These are phyloP conservation scores for Amiota communis DNA, from an alignment of 2,888 invertebrate species.

Conservation along the genomic window DNA sequence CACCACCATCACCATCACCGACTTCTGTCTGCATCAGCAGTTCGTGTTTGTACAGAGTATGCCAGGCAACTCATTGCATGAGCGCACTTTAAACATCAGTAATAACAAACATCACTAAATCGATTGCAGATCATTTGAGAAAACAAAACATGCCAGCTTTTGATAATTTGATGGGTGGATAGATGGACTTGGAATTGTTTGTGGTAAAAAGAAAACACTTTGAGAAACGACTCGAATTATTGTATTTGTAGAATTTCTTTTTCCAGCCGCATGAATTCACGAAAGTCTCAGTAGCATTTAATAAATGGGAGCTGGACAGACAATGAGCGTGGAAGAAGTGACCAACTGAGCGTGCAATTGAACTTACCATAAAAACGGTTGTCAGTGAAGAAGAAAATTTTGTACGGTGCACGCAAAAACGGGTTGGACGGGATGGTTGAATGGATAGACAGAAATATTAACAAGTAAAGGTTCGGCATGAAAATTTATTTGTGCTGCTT, in stretches of 20 bases:
- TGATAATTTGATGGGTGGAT: no score
- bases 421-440: background rate
- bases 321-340: slow-evolving; percentile 40
- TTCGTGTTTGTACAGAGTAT: no score
- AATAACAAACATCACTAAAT: no score
- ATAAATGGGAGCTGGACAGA: slow-evolving; percentile 10
- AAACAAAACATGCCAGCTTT: no score
- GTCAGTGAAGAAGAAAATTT: slow-evolving; percentile 69
- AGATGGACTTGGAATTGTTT: no score
- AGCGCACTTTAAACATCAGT: no score
- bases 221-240: no score
- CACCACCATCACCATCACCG: no score
- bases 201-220: no score
- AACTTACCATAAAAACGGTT: slow-evolving; percentile 43
- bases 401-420: slow-evolving; percentile 36
- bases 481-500: slow-evolving; percentile 45
- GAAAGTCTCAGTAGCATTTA: background rate
- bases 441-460: slow-evolving; percentile 26
- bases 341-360: slow-evolving; percentile 68
- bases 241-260: background rate
- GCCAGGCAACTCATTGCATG: no score
- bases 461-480: slow-evolving; percentile 50
- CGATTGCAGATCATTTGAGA: no score
- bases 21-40: slow-evolving; percentile 17
- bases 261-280: slow-evolving; percentile 40